Percentiles rank a stretch among this genome's conserved stretches.
These are phyloP conservation scores for Vombatus ursinus DNA, from an alignment of 2,113 vertebrate species.

Conservation along the genomic window DNA sequence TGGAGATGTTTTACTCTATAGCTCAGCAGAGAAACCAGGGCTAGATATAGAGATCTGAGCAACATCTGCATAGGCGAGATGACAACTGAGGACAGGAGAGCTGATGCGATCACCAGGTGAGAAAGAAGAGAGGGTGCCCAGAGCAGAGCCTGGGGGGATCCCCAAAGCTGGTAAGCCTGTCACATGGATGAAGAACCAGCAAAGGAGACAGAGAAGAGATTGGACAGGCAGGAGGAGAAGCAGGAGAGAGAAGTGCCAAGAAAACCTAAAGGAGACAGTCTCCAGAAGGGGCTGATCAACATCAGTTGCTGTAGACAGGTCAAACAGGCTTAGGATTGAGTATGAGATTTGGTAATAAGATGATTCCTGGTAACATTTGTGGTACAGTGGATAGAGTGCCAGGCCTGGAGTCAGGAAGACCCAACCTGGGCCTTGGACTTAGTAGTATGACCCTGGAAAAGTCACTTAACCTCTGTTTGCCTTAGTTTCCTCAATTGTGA, in stretches of 20 bases:
- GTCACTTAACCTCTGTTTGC: neutral
- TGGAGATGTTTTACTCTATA: neutral
- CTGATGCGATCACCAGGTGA: neutral
- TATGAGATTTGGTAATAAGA: neutral
- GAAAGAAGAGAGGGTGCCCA: neutral
- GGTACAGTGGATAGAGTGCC: neutral
- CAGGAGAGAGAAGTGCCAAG: neutral
- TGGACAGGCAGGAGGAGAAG: neutral
- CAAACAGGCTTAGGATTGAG: neutral
- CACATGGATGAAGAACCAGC: neutral
- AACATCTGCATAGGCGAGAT: neutral
- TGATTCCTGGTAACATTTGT: neutral
- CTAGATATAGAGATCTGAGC: neutral
- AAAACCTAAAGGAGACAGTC: neutral
- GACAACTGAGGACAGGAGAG: neutral
- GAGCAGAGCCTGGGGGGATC: neutral
- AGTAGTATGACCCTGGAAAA: neutral
- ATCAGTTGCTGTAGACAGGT: neutral
- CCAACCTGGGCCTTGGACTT: neutral
- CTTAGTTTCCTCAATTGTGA: neutral
- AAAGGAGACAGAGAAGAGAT: neutral
- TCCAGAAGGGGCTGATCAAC: neutral
- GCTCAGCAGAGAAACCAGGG: neutral
- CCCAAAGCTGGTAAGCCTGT: neutral
- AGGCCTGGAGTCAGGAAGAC: neutral